These are phyloP conservation scores for Ceraclea dissimilis DNA, from an alignment of 2,888 invertebrate genomes.

Conservation along the genomic window DNA sequence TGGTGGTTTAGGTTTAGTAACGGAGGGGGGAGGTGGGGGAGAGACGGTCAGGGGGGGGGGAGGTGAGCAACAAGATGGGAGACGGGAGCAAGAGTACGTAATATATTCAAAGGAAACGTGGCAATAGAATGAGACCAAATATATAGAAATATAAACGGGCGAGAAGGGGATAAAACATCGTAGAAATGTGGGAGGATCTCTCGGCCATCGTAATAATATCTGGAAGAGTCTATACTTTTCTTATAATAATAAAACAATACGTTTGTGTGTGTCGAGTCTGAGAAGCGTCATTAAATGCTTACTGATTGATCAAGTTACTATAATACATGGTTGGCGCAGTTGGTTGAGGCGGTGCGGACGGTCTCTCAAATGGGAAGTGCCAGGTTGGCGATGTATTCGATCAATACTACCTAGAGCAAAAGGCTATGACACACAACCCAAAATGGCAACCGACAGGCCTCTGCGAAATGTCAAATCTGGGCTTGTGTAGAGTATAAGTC, in stretches of 20 bases:
- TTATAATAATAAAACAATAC: too few relatives aligned
- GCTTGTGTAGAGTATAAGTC: too few relatives aligned
- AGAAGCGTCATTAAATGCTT: neutral
- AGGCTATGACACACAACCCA: too few relatives aligned
- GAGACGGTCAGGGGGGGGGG: neutral
- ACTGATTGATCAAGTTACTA: neutral
- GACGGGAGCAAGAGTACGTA: neutral
- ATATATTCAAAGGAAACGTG: neutral
- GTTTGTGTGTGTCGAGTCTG: neutral
- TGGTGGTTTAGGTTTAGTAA: conserved; percentile 11
- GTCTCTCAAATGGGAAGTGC: too few relatives aligned
- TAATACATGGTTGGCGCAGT: too few relatives aligned
- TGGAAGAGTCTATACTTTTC: neutral
- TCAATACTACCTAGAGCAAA: too few relatives aligned
- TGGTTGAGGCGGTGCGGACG: too few relatives aligned
- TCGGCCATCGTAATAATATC: conserved; percentile 5
- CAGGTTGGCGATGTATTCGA: too few relatives aligned
- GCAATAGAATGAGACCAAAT: neutral
- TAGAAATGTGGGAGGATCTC: neutral
- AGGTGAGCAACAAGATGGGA: conserved; percentile 4
- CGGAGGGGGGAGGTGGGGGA: neutral
- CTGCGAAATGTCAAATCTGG: too few relatives aligned
- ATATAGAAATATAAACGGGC: neutral
- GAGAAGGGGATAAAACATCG: neutral
- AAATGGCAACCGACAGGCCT: too few relatives aligned